These are phyloP conservation scores for Zaprionus bogoriensis DNA, from an alignment of 2,888 invertebrate species.

Conservation along the genomic window DNA sequence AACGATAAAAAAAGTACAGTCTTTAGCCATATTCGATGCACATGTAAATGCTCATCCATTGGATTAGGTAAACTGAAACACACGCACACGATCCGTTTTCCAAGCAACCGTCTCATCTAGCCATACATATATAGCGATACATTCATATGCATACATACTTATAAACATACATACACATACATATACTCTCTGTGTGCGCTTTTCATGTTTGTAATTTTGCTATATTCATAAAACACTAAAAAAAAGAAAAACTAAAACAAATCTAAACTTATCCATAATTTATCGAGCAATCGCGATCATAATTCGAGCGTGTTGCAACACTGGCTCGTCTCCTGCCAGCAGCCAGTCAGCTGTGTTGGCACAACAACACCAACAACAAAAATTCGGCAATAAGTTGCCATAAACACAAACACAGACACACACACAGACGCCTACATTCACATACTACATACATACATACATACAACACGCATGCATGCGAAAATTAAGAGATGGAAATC, in stretches of 20 bases:
- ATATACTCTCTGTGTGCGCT: slow-evolving; percentile 56
- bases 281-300: slow-evolving; percentile 39
- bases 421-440: not conserved
- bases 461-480: slow-evolving; percentile 35
- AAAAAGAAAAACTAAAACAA: slow-evolving; percentile 17
- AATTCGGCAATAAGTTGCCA: slow-evolving; percentile 49
- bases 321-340: slow-evolving; percentile 40
- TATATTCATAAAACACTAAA: slow-evolving; percentile 45
- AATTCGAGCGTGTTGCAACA: slow-evolving; percentile 37
- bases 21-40: slow-evolving; percentile 49
- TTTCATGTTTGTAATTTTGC: slow-evolving; percentile 65
- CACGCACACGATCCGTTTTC: slow-evolving; percentile 46
- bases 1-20: slow-evolving; percentile 25
- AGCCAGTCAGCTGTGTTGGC: slow-evolving; percentile 19
- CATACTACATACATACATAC: not conserved
- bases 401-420: slow-evolving; percentile 17
- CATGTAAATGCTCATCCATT: slow-evolving; percentile 41
- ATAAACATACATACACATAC: slow-evolving; percentile 28
- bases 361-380: slow-evolving; percentile 22
- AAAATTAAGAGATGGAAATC: slow-evolving; percentile 21
- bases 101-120: slow-evolving; percentile 60
- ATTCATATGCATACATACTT: slow-evolving; percentile 23
- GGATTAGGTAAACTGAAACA: slow-evolving; percentile 28
- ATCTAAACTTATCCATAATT: slow-evolving; percentile 27
- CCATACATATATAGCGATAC: slow-evolving; percentile 53